Base-by-base conservation (phyloP, 2,797 vertebrate species). In the Galagoides demidoff region DNA sequence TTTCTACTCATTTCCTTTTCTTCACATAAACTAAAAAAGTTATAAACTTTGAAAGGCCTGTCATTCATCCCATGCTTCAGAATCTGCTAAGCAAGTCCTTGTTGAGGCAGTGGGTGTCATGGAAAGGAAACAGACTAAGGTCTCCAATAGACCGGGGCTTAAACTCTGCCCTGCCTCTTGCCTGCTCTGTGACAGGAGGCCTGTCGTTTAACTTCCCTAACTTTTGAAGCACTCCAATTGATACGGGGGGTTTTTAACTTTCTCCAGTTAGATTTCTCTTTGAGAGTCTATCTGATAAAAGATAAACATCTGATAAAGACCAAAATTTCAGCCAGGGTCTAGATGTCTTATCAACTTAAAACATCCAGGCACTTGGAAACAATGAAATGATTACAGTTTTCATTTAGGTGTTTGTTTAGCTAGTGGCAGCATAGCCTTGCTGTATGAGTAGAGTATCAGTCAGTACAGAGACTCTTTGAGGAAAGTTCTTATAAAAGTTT, bases 301-400 rank as follows among this genome's bases (percentile, higher is more conserved):
- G 94, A 34, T 34, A 29, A 43, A 23, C 79, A 92, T 59, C 89
- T 92, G 89, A 87, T 94, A 37, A 90, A 95, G 90, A 83, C 34
- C 39, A 27, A 25, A n/a, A 61, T 94, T 39, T 77, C 77, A 74
- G 29, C 78, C 84, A n/a, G 17, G 11, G 29, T 66, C 89, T 82
- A 57, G 81, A 37, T 81, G 39, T 86, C 66, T 93, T 77, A n/a
- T 64, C 19, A 5, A n/a, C 71, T 86, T 82, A 61, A 70, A 93
- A 90, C 22, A 68, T 88, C 66, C 34, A 61, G 27, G 68, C 34
- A 1, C 79, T 95, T 84, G 43, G 76, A 73, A 95, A 86, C 39
- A 83, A 27, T 55, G 45, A 79, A 37, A 43, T 37, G 34, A 63
- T 66, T 64, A 52, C 59, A 64, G 85, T 78, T 89, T 73, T 63